Evolutionary conservation across 2,113 vertebrate genomes (phyloP).

Genomic region (cattle (Bos taurus)): DNA sequence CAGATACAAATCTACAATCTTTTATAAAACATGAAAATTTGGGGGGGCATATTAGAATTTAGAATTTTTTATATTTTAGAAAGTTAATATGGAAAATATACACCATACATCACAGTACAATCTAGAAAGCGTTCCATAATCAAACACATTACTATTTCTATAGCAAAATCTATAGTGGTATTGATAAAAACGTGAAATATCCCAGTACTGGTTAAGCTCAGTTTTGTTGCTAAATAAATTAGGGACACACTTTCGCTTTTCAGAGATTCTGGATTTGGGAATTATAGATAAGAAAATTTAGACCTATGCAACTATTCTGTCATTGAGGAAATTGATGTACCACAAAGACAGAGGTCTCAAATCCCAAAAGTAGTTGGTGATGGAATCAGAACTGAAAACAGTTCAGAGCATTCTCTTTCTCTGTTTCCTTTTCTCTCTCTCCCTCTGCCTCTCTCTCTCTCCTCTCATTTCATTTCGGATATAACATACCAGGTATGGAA

Average conservation of each 20-base stretch:
- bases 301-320: background rate
- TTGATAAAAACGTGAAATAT: background rate
- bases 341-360: background rate
- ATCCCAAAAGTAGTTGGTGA: background rate
- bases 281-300: background rate
- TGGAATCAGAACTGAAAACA: background rate
- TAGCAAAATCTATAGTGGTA: background rate
- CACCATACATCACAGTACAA: background rate
- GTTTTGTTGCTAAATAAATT: background rate
- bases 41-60: background rate
- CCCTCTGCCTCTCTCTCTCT: background rate
- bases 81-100: background rate
- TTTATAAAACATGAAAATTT: background rate
- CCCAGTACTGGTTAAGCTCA: background rate
- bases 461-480: background rate
- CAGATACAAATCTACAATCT: background rate
- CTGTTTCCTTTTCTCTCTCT: background rate
- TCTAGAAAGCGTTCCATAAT: background rate
- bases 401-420: background rate
- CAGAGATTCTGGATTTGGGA: background rate
- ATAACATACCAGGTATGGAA: background rate
- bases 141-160: background rate
- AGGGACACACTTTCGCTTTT: constrained; percentile 4
- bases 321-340: background rate
- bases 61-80: background rate